These are phyloP conservation scores for Hippoglossus stenolepis DNA, from an alignment of 2,113 vertebrate species.

Conservation along the genomic window DNA sequence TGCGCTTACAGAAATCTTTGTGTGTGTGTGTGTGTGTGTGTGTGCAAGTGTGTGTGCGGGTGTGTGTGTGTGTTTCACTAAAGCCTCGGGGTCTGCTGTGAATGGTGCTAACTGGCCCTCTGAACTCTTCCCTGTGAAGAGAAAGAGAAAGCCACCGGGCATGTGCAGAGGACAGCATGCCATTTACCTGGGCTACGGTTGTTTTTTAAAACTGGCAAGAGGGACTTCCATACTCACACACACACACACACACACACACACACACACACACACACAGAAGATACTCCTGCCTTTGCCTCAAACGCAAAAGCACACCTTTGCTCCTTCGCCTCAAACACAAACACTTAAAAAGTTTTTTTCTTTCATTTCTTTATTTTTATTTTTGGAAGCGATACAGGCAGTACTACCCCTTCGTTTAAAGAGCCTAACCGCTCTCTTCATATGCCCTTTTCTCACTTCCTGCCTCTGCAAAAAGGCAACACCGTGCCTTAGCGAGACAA, in stretches of 20 bases:
- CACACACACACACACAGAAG: constrained; percentile 39
- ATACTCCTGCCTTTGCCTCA: constrained; percentile 74
- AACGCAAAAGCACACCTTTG: constrained; percentile 81
- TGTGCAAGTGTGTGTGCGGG: constrained; percentile 39
- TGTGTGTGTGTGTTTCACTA: constrained; percentile 33
- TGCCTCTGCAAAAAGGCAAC: constrained; percentile 64
- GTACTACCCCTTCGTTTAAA: constrained; percentile 65
- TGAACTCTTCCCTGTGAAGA: constrained; percentile 80
- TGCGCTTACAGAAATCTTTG: constrained; percentile 46
- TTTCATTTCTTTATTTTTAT: constrained; percentile 67
- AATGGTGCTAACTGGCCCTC: constrained; percentile 80
- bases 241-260: constrained; percentile 27
- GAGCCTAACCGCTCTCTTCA: constrained; percentile 77
- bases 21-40: constrained; percentile 42
- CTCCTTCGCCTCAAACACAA: constrained; percentile 78
- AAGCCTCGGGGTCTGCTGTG: constrained; percentile 70
- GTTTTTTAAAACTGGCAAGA: constrained; percentile 77
- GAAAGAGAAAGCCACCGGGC: constrained; percentile 78
- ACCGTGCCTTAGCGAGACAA: constrained; percentile 44
- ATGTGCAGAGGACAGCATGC: constrained; percentile 82
- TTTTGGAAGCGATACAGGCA: constrained; percentile 77
- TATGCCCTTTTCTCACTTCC: constrained; percentile 73
- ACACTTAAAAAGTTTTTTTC: constrained; percentile 79
- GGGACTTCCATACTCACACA: constrained; percentile 41
- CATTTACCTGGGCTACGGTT: constrained; percentile 83